Evolutionary conservation across 2,113 vertebrate species (phyloP).

Genomic region (Cervus canadensis): DNA sequence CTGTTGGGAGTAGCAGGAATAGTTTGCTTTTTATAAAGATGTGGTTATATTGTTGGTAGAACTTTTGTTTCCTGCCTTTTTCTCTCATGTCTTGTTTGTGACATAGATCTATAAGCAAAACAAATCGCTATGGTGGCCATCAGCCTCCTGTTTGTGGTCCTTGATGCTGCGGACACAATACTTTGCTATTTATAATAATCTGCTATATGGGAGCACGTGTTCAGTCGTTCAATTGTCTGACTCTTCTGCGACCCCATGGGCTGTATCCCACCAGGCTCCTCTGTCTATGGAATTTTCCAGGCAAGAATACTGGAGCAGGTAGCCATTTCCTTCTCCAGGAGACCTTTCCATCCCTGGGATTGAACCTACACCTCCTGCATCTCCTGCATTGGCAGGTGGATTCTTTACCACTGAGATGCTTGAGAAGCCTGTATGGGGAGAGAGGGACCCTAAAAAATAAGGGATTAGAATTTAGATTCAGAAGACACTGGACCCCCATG

Average conservation of each 20-base stretch:
- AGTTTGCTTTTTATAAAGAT: neutral
- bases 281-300: neutral
- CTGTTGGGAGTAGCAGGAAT: too few relatives aligned
- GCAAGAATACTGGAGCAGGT: neutral
- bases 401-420: neutral
- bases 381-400: neutral
- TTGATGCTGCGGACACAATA: fast-evolving
- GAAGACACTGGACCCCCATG: fast-evolving
- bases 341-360: neutral
- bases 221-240: neutral
- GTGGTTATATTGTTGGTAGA: fast-evolving
- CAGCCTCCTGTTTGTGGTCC: fast-evolving
- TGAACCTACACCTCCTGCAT: neutral
- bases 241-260: neutral
- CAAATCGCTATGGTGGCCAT: fast-evolving
- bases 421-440: neutral
- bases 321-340: neutral
- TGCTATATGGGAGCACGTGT: fast-evolving
- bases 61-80: too few relatives aligned
- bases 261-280: neutral
- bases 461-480: neutral
- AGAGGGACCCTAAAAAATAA: neutral
- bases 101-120: fast-evolving
- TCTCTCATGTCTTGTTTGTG: neutral
- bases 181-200: neutral